Percentiles rank a stretch among this genome's conserved stretches.
Evolutionary conservation across 2,888 invertebrate species (phyloP).

Genomic region (Eucera pruinosa): DNA sequence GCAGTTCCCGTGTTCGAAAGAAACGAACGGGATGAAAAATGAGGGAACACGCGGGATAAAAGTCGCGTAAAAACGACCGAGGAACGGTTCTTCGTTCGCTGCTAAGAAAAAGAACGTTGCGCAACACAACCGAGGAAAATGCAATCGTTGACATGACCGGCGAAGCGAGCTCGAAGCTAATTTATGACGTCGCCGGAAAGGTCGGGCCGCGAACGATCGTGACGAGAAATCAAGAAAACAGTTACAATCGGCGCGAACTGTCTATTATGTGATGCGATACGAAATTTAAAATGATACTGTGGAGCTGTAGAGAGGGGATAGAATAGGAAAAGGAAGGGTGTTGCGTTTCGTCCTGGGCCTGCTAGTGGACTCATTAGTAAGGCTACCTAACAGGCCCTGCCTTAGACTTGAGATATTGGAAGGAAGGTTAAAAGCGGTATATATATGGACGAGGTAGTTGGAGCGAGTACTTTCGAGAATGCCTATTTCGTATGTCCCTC

Average conservation of each 20-base stretch:
- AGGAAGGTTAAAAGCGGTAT: too few species aligned
- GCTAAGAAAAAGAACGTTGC: background rate
- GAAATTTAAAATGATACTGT: too few species aligned
- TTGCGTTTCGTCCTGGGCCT: too few species aligned
- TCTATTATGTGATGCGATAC: too few species aligned
- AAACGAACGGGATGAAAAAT: constrained; percentile 32
- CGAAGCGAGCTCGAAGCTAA: constrained; percentile 57
- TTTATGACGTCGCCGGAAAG: constrained; percentile 61
- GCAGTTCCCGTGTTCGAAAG: background rate
- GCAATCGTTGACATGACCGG: constrained; percentile 24
- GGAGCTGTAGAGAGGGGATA: too few species aligned
- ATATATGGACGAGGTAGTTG: too few species aligned
- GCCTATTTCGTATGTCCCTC: too few species aligned
- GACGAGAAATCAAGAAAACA: background rate
- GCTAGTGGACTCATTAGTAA: too few species aligned
- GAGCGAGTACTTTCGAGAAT: too few species aligned
- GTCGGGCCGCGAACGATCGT: background rate
- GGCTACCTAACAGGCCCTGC: too few species aligned
- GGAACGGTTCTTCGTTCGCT: constrained; percentile 21
- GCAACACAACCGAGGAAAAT: constrained; percentile 1
- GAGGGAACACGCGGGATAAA: constrained; percentile 40
- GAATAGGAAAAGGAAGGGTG: too few species aligned
- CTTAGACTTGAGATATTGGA: too few species aligned
- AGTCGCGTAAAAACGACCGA: constrained; percentile 47
- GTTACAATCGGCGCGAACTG: background rate